A percentile compares a stretch with the other conserved stretches of the same genome.
phyloP scores from a whole-genome alignment of 2,888 invertebrate species.

The Temnothorax ravouxi region DNA sequence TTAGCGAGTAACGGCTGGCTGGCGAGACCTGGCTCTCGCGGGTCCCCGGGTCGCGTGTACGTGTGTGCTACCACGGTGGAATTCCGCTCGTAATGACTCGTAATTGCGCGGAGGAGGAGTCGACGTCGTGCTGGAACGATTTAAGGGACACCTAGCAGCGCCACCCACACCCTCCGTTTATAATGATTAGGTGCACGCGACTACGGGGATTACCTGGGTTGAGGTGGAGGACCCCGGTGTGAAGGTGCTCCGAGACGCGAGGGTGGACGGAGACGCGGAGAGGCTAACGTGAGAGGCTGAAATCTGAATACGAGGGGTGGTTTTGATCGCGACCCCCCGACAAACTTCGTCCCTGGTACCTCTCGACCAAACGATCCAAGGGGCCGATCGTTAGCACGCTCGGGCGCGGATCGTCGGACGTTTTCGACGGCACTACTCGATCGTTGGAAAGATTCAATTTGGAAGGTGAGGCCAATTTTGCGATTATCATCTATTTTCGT shows the following conservation, averaged over 20 bases:
- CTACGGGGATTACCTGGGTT: conserved; percentile 67
- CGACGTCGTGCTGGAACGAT: conserved; percentile 74
- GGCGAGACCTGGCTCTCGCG: conserved; percentile 22
- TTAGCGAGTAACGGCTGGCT: conserved; percentile 28
- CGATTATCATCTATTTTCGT: conserved; percentile 44
- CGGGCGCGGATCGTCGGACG: conserved; percentile 31
- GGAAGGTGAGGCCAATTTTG: conserved; percentile 59
- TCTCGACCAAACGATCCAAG: conserved; percentile 1
- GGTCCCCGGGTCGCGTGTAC: conserved; percentile 50
- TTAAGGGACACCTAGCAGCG: conserved; percentile 75
- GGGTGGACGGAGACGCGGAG: conserved; percentile 23
- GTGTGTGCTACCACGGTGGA: conserved; percentile 63
- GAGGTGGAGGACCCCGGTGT: conserved; percentile 59
- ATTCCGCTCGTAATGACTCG: conserved; percentile 76
- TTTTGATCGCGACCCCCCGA: conserved; percentile 43
- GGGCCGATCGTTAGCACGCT: conserved; percentile 47
- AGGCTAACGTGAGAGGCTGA: conserved; percentile 37
- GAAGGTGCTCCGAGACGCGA: conserved; percentile 38
- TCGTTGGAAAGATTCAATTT: conserved; percentile 67
- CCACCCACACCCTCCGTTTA: conserved; percentile 57
- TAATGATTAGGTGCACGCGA: conserved; percentile 78
- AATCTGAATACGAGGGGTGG: conserved; percentile 59
- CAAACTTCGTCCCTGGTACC: conserved; percentile 27
- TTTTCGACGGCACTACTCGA: conserved; percentile 25
- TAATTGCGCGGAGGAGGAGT: conserved; percentile 75